Base-by-base conservation (phyloP, 2,888 invertebrate genomes). In the Xanthostigma xanthostigma region DNA sequence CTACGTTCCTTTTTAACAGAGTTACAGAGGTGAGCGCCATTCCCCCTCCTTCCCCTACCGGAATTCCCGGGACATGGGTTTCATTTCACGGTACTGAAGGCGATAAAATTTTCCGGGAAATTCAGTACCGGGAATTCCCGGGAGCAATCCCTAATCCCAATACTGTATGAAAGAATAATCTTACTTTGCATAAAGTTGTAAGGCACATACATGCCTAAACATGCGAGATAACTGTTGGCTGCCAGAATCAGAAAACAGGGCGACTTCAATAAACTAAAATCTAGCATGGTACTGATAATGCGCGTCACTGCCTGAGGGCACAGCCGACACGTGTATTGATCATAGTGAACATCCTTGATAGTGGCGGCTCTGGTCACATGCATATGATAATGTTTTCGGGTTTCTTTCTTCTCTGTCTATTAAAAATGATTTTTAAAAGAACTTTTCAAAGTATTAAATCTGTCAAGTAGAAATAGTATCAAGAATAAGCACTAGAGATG, bases 151-250 rank as follows among this genome's bases (percentile, higher is more conserved):
- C 1, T 27, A 27, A 27, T 6, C 13, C 5, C 9, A 3, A 14
- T 13, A 41, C 6, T 41, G 14, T 27, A 13, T 17, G 11, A 42
- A 56, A 1, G 56, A 56, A 14, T 39, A 12, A 39, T 49, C 56
- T 49, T 48, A 60, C 60, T 50, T 33, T 53, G 59, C 4, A 84
- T 68, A 59, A 78, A 88, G 54, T 83, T 72, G 62, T 81, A 89
- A 1, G 88, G 87, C n/a, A 84, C 78, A 60, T 83, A 85, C 59
- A 85, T 78, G 53, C 87, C 87, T 62, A 85, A 72, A 59, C 83
- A 76, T 1, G 83, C 83, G 49, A 87, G 66, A 51, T 84, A 80
- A 10, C 88, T 67, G 44, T 68, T 67, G 1, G 63, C 47, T 2
- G 65, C 52, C 17, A 72, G 54, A 8, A 69, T 36, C 0, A 60